Conservation (phyloP, 2,113 vertebrate genomes). For the Herpetotheres cachinnans region DNA sequence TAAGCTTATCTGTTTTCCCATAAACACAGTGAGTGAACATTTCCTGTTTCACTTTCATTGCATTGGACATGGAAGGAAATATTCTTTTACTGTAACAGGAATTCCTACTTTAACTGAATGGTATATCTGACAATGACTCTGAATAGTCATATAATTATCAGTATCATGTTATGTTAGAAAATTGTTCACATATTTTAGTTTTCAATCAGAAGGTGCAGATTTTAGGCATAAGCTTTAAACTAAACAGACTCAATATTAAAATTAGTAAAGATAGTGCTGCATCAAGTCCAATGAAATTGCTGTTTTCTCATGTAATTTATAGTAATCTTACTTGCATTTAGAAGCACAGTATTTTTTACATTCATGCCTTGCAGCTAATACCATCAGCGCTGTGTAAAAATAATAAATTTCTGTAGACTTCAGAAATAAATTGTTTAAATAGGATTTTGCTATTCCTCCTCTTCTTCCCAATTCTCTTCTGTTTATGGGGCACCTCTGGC, state of each 20-base stretch:
- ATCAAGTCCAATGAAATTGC: neutral
- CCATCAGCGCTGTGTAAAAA: neutral
- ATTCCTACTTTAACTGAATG: neutral
- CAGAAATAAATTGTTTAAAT: constrained; percentile 43
- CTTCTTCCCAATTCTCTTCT: neutral
- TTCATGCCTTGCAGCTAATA: constrained; percentile 3
- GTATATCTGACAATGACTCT: neutral
- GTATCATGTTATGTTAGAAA: neutral
- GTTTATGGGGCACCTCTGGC: neutral
- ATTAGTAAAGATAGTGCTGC: neutral
- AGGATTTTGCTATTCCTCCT: constrained; percentile 4
- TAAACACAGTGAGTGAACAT: neutral
- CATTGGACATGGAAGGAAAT: neutral
- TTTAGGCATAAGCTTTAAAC: neutral
- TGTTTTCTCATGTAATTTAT: neutral
- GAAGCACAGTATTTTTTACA: constrained; percentile 4
- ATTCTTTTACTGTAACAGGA: neutral
- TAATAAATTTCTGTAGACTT: constrained; percentile 3
- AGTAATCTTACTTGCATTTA: neutral
- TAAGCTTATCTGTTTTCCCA: neutral
- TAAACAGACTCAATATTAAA: constrained; percentile 23
- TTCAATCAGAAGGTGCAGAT: neutral
- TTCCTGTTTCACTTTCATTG: neutral
- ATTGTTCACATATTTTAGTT: neutral
- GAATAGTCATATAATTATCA: neutral